Evolutionary conservation across 2,797 vertebrate species (phyloP), one percentile per base, ranked within the genome.

Genomic region (Acanthurus tractus): DNA sequence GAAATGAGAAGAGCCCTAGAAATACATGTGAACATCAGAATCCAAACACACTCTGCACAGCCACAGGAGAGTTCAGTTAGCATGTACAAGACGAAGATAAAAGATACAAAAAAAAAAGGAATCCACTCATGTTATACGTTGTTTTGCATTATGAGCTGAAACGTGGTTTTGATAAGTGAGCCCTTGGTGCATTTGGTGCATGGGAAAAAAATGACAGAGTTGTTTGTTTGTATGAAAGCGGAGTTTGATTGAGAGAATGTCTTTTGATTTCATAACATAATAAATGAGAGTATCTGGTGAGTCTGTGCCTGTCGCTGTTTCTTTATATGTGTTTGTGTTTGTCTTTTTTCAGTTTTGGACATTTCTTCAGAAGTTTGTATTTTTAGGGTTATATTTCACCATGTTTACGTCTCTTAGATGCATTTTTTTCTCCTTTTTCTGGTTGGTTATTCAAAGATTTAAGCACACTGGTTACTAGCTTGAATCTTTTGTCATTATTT

Each of bases 221-320:
- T 61, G 71, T 63, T 69, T 84, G 61, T 81, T 53, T 78, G 57
- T 62, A 14, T 71, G 40, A 78, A 65, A 58, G 61, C 25, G 8
- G 58, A 18, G 44, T 63, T 69, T 53, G 48, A 44, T 54, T 64
- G 25, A 70, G 53, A 59, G 57, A 58, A 59, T 62, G 46, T 45
- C 44, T 74, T 79, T 53, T 74, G 54, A 69, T 65, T 52, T 25
- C 29, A 38, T 36, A 73, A 22, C 18, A 75, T 63, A 56, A 85
- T 45, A 48, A 57, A 71, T 62, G 72, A 74, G 11, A 10, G n/a
- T 36, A 57, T 64, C 45, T 56, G 12, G n/a, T 23, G 17, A 25
- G 40, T 10, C 20, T 45, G 22, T 29, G 25, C 25, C 25, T 29
- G 25, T 29, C 25, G 25, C 25, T 38, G 17, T 22, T 7, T 55